Base-by-base conservation (phyloP, 2,797 vertebrate species). In the Channa striata region DNA sequence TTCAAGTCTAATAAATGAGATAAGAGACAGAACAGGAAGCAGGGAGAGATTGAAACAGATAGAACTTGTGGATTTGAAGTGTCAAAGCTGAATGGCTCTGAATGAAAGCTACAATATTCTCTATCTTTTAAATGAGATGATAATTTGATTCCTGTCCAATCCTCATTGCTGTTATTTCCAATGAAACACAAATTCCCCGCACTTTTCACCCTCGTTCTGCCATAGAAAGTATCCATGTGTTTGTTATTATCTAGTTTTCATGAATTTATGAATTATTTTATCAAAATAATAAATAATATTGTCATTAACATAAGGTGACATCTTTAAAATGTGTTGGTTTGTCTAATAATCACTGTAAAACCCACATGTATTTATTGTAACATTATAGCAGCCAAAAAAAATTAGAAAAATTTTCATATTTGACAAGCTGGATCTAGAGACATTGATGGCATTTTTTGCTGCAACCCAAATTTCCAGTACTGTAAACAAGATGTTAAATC, bases 1-100 rank as follows among this genome's bases (percentile, higher is more conserved):
- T 30, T 64, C 13, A 30, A 40, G 72, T 33, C 51, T 66, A 64
- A 72, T 72, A 58, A 73, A 80, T 68, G 30, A 56, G 66, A 77
- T 14, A 25, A 77, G 61, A 61, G 60, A 59, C 4, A 34, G 59
- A 20, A 46, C 33, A 40, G 23, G 56, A 48, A 25, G 10, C 46
- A 52, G 48, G 33, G 12, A 44, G 74, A 72, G 67, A 74, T 60
- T 70, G 81, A 83, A 63, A 71, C 34, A n/a, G 68, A 42, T 40
- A 72, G 63, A 77, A 71, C 8, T 72, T 11, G 72, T 82, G 90
- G 90, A 88, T 92, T 91, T 81, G 85, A 81, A 80, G 69, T 66
- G 63, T 84, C 83, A 84, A 85, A 90, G 87, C 69, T 83, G 78
- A 86, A 70, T 76, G 82, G 37, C 70, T 89, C 64, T 80, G n/a